Percentiles rank a stretch among this genome's conserved stretches.
Evolutionary conservation across 2,888 invertebrate species (phyloP).

Genomic region (Nomada hirtipes): DNA sequence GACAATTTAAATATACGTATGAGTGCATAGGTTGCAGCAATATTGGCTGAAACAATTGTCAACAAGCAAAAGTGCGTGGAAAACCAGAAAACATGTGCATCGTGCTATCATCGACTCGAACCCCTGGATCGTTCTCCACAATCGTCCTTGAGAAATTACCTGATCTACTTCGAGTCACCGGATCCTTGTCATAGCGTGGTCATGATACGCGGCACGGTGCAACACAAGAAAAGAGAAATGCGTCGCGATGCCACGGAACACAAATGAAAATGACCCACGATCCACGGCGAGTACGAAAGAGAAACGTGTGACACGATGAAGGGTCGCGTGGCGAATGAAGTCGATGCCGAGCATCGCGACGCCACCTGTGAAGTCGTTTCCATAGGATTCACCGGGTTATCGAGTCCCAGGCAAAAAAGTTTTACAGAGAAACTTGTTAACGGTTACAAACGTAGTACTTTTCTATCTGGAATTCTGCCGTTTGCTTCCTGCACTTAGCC

Average conservation of each 20-base stretch:
- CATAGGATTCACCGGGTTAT: conserved; percentile 31
- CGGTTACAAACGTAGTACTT: background rate
- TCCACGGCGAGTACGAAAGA: background rate
- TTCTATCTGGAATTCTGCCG: background rate
- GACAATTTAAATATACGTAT: background rate
- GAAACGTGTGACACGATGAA: conserved; percentile 65
- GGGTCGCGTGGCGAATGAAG: conserved; percentile 76
- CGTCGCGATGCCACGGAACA: conserved; percentile 8
- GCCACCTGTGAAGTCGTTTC: conserved; percentile 71
- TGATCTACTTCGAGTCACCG: conserved; percentile 35
- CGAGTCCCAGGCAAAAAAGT: background rate
- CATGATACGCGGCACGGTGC: conserved; percentile 1
- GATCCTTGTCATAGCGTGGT: conserved; percentile 20
- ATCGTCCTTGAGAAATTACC: conserved; percentile 41
- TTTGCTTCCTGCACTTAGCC: too few species aligned
- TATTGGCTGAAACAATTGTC: too few species aligned
- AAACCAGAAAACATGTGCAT: conserved; percentile 20
- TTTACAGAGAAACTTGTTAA: background rate
- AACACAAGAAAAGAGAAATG: background rate
- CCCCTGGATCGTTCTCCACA: background rate
- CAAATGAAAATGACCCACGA: conserved; percentile 7
- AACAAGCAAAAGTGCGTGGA: conserved; percentile 3
- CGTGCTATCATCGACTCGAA: conserved; percentile 1
- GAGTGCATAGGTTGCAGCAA: background rate
- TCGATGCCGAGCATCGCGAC: conserved; percentile 66